Evolutionary conservation across 2,113 vertebrate genomes (phyloP).

Genomic region (Ceyx melanurus): DNA sequence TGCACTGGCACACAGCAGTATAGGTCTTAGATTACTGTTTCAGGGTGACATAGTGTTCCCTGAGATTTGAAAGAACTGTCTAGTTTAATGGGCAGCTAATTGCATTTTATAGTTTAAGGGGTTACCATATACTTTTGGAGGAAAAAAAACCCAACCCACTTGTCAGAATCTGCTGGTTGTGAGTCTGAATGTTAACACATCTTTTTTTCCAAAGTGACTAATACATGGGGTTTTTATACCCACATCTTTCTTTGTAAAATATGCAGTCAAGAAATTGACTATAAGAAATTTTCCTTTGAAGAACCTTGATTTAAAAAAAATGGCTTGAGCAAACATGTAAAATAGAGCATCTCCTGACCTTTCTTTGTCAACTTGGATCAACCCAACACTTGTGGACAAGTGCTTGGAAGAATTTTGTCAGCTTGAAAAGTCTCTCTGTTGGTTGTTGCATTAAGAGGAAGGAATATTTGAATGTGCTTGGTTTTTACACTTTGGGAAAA

Average conservation of each 20-base stretch:
- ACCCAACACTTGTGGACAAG: background rate
- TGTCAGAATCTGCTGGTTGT: background rate
- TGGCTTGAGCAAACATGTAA: background rate
- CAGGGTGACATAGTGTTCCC: background rate
- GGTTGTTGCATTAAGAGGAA: background rate
- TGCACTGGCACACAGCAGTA: background rate
- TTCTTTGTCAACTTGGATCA: background rate
- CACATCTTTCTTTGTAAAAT: background rate
- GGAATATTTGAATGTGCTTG: background rate
- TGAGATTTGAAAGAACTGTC: background rate
- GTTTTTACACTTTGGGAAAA: background rate
- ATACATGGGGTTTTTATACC: rapidly evolving
- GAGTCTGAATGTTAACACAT: background rate
- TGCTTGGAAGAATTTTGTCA: background rate
- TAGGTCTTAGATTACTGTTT: background rate
- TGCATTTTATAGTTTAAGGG: background rate
- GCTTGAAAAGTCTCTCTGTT: background rate
- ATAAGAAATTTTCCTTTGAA: background rate
- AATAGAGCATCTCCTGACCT: background rate
- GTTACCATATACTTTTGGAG: rapidly evolving
- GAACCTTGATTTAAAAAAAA: background rate
- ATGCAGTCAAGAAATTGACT: background rate
- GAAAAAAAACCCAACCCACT: too few species aligned
- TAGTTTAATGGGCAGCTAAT: background rate
- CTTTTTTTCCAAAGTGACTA: background rate